A percentile compares a stretch with the other conserved stretches of the same genome.
Evolutionary conservation across 2,888 invertebrate species (phyloP).

Genomic region (Dysmachus trigonus): DNA sequence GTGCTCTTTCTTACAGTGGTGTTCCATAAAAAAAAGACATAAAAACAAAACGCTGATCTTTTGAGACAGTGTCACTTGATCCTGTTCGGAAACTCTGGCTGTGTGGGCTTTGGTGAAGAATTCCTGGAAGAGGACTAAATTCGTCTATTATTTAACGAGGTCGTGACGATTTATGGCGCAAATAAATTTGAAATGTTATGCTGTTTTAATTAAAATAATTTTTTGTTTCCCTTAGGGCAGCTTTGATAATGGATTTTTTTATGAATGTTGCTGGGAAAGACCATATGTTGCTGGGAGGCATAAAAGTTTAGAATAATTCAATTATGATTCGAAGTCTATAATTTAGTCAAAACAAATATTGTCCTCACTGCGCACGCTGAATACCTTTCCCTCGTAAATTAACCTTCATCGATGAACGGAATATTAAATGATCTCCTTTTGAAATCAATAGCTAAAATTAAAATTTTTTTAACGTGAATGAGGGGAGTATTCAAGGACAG

Average conservation of each 20-base stretch:
- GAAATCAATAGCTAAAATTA: background rate
- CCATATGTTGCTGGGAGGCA: background rate
- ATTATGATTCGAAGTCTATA: background rate
- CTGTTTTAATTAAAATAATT: background rate
- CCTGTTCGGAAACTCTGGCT: background rate
- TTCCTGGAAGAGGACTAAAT: background rate
- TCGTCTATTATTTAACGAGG: background rate
- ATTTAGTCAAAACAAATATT: background rate
- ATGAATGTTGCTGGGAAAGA: background rate
- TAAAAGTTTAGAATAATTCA: background rate
- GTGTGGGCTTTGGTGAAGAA: background rate
- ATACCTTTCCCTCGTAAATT: background rate
- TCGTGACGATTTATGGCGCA: background rate
- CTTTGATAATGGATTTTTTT: background rate
- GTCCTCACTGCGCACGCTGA: background rate
- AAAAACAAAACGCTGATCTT: background rate
- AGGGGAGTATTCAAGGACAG: background rate
- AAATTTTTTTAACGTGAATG: too few species aligned
- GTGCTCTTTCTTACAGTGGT: background rate
- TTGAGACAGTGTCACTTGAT: background rate
- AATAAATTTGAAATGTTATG: background rate
- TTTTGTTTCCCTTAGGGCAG: background rate
- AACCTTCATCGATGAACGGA: background rate
- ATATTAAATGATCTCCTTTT: background rate
- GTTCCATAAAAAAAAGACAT: background rate